Conservation (phyloP, 2,888 invertebrate genomes). For the Melolontha melolontha region DNA sequence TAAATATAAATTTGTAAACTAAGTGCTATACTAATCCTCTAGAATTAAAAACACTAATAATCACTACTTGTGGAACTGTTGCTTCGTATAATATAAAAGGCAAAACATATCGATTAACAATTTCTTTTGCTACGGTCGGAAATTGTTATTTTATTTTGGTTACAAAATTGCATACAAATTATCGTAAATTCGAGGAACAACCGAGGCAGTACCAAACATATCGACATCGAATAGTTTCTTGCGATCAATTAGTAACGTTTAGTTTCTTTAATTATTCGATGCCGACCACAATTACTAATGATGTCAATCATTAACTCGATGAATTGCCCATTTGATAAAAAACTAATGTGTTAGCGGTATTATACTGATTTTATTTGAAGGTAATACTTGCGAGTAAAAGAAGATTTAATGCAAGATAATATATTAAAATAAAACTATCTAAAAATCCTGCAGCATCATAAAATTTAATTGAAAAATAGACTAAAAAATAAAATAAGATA, state of each 20-base stretch:
- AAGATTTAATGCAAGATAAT: too few relatives aligned
- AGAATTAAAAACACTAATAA: too few relatives aligned
- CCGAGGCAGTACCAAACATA: slow-evolving; percentile 1
- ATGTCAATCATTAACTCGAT: slow-evolving; percentile 25
- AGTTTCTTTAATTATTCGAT: slow-evolving; percentile 27
- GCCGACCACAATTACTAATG: slow-evolving; percentile 23
- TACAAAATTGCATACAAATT: slow-evolving; percentile 7
- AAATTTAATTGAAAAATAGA: too few relatives aligned
- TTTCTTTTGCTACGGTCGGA: background rate
- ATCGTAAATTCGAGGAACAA: slow-evolving; percentile 7
- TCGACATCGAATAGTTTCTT: slow-evolving; percentile 27
- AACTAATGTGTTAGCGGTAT: slow-evolving; percentile 1
- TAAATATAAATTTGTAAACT: too few relatives aligned
- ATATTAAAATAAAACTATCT: too few relatives aligned
- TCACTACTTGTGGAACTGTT: too few relatives aligned
- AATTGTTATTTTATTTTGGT: slow-evolving; percentile 30
- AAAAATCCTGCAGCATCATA: too few relatives aligned
- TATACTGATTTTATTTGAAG: background rate
- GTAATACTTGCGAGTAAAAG: too few relatives aligned
- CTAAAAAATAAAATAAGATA: too few relatives aligned
- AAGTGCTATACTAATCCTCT: too few relatives aligned
- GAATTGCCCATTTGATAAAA: slow-evolving; percentile 28
- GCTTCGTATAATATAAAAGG: background rate
- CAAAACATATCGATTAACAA: background rate
- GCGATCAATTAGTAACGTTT: slow-evolving; percentile 31